A percentile compares a stretch with the other conserved stretches of the same genome.
Conservation (phyloP, 30 jellyfish, hydroid and myxozoan genomes). For the Hydractinia symbiolongicarpus region DNA sequence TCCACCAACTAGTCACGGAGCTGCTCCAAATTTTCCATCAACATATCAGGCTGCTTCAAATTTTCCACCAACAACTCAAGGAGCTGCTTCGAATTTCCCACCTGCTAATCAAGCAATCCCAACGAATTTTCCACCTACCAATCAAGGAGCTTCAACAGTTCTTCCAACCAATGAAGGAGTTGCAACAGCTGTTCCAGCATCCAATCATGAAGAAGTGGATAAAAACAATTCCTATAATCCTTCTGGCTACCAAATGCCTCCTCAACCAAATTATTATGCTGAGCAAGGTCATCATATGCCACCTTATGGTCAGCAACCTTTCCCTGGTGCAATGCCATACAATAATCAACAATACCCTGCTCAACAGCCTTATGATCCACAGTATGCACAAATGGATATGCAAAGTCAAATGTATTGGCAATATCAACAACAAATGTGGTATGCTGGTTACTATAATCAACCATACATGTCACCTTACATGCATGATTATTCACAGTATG, state of each 20-base stretch:
- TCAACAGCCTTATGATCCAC: background rate
- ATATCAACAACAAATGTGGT: slow-evolving; percentile 28
- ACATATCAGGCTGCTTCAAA: background rate
- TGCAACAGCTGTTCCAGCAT: background rate
- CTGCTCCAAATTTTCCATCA: background rate
- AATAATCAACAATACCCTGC: background rate
- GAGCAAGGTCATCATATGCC: background rate
- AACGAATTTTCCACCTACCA: background rate
- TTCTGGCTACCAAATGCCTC: background rate
- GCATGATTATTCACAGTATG: background rate
- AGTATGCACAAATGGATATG: slow-evolving; percentile 21
- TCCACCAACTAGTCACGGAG: background rate
- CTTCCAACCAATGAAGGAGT: background rate
- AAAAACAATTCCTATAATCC: too few species aligned
- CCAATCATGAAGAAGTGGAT: background rate
- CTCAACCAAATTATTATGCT: background rate
- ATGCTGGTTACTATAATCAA: slow-evolving; percentile 20
- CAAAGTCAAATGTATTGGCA: slow-evolving; percentile 25
- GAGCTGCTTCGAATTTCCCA: background rate
- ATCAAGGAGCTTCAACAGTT: background rate
- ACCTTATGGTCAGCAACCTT: background rate
- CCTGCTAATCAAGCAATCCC: background rate
- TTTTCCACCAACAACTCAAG: background rate
- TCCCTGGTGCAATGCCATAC: background rate
- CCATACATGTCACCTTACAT: slow-evolving; percentile 2